phyloP scores from a whole-genome alignment of 1,140 invertebrate genomes.

The Anthonomus grandis region DNA sequence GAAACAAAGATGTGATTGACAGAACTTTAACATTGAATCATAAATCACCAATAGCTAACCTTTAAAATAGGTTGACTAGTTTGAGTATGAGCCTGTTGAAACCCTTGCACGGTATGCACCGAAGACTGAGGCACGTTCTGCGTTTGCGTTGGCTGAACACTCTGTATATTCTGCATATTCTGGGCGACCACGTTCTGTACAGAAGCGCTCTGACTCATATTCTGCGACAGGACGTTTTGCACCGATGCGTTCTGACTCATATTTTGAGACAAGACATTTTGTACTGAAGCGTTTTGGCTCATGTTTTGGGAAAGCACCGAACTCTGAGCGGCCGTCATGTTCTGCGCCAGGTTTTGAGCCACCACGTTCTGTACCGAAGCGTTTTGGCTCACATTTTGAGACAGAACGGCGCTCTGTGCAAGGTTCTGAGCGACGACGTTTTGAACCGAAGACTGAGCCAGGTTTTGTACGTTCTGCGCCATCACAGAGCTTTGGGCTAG shows the following conservation, averaged over 20 bases:
- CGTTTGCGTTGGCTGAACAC: constrained; percentile 12
- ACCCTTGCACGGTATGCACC: constrained; percentile 19
- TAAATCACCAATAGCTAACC: background rate
- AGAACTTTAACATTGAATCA: background rate
- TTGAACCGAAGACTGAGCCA: constrained; percentile 24
- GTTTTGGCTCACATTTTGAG: constrained; percentile 13
- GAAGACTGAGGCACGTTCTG: constrained; percentile 21
- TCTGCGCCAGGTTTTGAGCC: constrained; percentile 4
- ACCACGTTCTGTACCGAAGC: constrained; percentile 1
- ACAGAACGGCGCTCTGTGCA: constrained; percentile 18
- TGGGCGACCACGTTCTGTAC: constrained; percentile 19
- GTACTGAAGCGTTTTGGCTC: constrained; percentile 7
- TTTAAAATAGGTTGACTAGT: constrained; percentile 38
- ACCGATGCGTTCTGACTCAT: constrained; percentile 10
- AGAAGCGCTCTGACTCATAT: constrained; percentile 18
- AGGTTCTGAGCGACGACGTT: constrained; percentile 17
- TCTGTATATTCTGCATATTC: constrained; percentile 23
- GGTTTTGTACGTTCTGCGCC: constrained; percentile 24
- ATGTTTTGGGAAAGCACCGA: constrained; percentile 23
- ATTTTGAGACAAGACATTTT: constrained; percentile 7
- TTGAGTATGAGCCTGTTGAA: constrained; percentile 37
- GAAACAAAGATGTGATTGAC: background rate
- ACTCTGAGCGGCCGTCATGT: constrained; percentile 3
- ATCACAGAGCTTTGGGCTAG: constrained; percentile 15
- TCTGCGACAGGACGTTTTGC: constrained; percentile 12